A percentile compares a stretch with the other conserved stretches of the same genome.
Evolutionary conservation across 2,113 vertebrate species (phyloP).

Genomic region (Rhea americana): DNA sequence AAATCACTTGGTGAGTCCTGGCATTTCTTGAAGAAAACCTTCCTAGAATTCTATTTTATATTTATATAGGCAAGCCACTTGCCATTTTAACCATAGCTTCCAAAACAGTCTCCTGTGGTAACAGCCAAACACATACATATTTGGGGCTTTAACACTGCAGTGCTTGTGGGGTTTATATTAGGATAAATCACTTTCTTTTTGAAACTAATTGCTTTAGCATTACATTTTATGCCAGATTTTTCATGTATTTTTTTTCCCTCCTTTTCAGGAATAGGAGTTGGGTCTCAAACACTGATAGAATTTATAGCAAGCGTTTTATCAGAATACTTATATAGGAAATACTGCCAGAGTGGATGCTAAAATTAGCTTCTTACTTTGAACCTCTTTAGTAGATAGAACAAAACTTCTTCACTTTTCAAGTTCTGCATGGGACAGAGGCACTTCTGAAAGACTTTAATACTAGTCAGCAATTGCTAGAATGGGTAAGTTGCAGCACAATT

Average conservation of each 20-base stretch:
- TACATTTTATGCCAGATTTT: neutral
- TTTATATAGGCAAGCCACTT: neutral
- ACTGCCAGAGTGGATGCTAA: neutral
- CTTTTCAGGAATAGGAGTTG: neutral
- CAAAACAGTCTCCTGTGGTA: neutral
- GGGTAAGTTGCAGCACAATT: accelerated
- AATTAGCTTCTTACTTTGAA: neutral
- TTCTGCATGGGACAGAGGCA: neutral
- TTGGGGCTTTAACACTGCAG: neutral
- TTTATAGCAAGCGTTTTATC: no score
- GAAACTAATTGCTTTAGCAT: neutral
- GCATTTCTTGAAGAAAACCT: neutral
- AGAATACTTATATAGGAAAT: neutral
- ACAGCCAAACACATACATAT: neutral
- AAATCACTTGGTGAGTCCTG: neutral
- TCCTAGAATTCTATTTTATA: neutral
- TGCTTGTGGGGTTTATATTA: neutral
- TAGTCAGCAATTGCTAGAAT: no score
- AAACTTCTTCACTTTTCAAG: neutral
- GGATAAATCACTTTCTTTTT: neutral
- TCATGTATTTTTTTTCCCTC: neutral
- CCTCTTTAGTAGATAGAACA: neutral
- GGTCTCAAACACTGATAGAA: neutral
- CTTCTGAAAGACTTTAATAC: neutral
- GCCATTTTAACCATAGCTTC: neutral